Percentiles rank a stretch among this genome's conserved stretches.
phyloP scores from a whole-genome alignment of 1,140 invertebrate genomes.

The Meloidogyne floridensis region DNA sequence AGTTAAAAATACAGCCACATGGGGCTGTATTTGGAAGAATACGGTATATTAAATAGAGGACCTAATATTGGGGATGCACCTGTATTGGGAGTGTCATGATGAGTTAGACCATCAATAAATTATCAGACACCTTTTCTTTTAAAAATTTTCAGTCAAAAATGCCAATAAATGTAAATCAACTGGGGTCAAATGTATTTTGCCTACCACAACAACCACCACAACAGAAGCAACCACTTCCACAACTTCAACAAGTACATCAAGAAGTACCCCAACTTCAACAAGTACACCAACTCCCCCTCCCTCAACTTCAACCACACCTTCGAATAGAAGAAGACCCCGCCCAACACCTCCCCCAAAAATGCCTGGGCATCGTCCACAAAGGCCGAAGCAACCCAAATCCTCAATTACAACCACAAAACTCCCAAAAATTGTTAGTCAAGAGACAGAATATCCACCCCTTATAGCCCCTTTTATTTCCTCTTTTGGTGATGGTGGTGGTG shows the following conservation, averaged over 20 bases:
- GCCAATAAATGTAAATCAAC: constrained; percentile 52
- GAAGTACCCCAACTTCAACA: constrained; percentile 11
- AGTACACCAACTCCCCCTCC: constrained; percentile 40
- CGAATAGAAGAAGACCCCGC: constrained; percentile 14
- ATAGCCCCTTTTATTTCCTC: not conserved
- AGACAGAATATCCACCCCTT: not conserved
- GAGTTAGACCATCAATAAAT: no score
- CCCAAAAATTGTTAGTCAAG: constrained; percentile 4
- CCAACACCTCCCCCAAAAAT: constrained; percentile 20
- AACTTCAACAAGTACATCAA: constrained; percentile 29
- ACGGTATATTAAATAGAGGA: no score
- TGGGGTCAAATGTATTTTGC: constrained; percentile 42
- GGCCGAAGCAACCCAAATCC: constrained; percentile 13
- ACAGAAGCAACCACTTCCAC: constrained; percentile 37
- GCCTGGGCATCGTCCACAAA: constrained; percentile 33
- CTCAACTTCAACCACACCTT: constrained; percentile 23
- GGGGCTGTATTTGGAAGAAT: no score
- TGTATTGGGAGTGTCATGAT: no score
- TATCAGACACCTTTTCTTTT: no score
- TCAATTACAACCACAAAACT: constrained; percentile 8
- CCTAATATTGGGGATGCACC: no score
- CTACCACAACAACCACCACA: constrained; percentile 34
- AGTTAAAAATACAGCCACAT: no score
- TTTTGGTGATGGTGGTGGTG: not conserved
- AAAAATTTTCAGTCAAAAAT: constrained; percentile 34